Conservation (phyloP, 1,140 invertebrate species). For the Adoxophyes honmai region DNA sequence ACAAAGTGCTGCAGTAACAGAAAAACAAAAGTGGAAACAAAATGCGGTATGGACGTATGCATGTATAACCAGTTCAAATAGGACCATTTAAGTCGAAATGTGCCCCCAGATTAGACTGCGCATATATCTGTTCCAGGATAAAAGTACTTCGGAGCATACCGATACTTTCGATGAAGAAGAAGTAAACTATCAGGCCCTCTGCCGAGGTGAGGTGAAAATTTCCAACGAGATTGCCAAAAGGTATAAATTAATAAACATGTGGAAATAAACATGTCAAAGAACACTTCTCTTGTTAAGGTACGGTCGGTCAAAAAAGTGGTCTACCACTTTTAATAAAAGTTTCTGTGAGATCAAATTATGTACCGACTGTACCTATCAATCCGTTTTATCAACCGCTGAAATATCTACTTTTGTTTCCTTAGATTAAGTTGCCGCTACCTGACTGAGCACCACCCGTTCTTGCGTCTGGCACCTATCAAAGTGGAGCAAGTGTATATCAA, state of each 20-base stretch:
- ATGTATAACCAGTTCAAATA: no score
- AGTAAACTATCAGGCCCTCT: slow-evolving; percentile 85
- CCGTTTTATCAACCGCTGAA: no score
- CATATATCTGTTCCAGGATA: no score
- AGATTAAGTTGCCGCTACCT: slow-evolving; percentile 78
- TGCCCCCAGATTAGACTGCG: no score
- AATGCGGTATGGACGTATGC: slow-evolving; percentile 80
- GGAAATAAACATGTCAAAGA: no score
- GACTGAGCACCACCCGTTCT: slow-evolving; percentile 84
- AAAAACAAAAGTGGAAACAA: slow-evolving; percentile 80
- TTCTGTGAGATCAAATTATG: no score
- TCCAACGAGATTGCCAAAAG: slow-evolving; percentile 64
- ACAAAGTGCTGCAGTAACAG: slow-evolving; percentile 81
- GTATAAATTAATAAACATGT: slow-evolving; percentile 25
- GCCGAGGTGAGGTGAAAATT: slow-evolving; percentile 89
- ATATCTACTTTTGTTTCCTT: no score
- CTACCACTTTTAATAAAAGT: no score
- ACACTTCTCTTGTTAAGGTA: no score
- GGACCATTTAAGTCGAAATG: no score
- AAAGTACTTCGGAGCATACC: slow-evolving; percentile 15
- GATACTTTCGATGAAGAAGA: slow-evolving; percentile 78
- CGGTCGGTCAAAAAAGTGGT: no score
- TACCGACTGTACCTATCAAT: no score
- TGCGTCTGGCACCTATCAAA: slow-evolving; percentile 92
- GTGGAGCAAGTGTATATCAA: slow-evolving; percentile 92